Percentiles rank a stretch among this genome's conserved stretches.
These are phyloP conservation scores for Columba livia DNA, from an alignment of 2,113 vertebrate genomes.

Conservation along the genomic window DNA sequence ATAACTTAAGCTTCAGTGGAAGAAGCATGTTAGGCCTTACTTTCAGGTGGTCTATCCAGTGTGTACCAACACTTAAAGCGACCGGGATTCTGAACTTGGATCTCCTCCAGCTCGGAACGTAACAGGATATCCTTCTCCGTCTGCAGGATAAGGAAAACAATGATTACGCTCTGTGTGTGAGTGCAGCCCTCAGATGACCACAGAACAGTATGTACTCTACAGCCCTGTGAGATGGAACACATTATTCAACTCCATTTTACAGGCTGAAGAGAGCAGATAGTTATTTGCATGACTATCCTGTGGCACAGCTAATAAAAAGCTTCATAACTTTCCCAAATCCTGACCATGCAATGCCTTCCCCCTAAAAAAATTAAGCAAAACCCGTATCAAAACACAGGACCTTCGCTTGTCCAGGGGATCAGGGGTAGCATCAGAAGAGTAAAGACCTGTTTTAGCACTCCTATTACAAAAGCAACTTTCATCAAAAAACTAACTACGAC, in stretches of 20 bases:
- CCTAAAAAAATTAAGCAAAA: background rate
- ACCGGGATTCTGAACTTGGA: conserved; percentile 78
- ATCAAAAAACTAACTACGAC: background rate
- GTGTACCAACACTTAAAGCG: conserved; percentile 96
- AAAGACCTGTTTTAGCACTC: background rate
- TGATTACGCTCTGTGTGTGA: background rate
- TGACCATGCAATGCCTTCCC: background rate
- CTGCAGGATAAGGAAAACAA: conserved; percentile 65
- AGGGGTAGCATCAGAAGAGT: background rate
- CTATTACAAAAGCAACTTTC: background rate
- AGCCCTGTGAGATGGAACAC: background rate
- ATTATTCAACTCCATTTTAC: background rate
- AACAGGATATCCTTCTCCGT: conserved; percentile 93
- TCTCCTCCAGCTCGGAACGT: conserved; percentile 89
- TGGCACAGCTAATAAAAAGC: background rate
- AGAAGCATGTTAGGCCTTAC: conserved; percentile 64
- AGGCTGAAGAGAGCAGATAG: background rate
- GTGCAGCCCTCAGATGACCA: background rate
- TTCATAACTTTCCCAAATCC: background rate
- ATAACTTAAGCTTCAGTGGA: background rate
- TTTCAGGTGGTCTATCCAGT: conserved; percentile 84
- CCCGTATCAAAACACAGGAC: background rate
- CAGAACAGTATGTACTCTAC: background rate
- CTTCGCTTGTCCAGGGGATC: background rate
- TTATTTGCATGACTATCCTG: background rate